These are phyloP conservation scores for Drosophila tanythrix DNA, from an alignment of 2,888 invertebrate genomes.

Conservation along the genomic window DNA sequence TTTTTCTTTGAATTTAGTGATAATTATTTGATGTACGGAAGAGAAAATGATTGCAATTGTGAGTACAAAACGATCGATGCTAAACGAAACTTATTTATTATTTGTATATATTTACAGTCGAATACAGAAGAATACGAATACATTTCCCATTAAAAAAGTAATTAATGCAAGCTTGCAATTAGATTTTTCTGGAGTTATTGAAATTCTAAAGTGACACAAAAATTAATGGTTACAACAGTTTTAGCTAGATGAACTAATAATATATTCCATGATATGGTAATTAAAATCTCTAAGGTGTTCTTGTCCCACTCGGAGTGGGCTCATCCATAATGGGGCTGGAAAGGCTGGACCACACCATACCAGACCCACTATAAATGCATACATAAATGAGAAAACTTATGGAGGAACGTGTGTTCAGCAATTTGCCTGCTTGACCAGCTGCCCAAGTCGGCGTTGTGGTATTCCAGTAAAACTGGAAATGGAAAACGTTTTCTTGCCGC, in stretches of 20 bases:
- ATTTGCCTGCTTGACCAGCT: slow-evolving; percentile 64
- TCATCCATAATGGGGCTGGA: slow-evolving; percentile 1
- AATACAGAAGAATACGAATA: not conserved
- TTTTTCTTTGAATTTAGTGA: not conserved
- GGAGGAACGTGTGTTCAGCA: slow-evolving; percentile 32
- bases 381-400: slow-evolving; percentile 24
- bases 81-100: not conserved
- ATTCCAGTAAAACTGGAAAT: slow-evolving; percentile 73
- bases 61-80: not conserved
- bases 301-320: slow-evolving; percentile 1
- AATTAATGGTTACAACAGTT: not conserved
- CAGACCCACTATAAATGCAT: not conserved
- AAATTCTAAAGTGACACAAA: not conserved
- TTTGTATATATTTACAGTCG: not conserved
- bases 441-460: slow-evolving; percentile 52
- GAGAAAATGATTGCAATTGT: not conserved
- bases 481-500: slow-evolving; percentile 68
- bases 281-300: not conserved
- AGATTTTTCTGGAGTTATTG: not conserved
- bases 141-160: not conserved
- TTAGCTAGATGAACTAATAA: not conserved
- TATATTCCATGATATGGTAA: not conserved
- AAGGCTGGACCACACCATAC: slow-evolving; percentile 7
- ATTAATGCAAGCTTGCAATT: not conserved
- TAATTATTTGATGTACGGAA: not conserved